These are phyloP conservation scores for Epizoanthus illoricatus DNA, from an alignment of 92 coral and sea anemone genomes.

Conservation along the genomic window DNA sequence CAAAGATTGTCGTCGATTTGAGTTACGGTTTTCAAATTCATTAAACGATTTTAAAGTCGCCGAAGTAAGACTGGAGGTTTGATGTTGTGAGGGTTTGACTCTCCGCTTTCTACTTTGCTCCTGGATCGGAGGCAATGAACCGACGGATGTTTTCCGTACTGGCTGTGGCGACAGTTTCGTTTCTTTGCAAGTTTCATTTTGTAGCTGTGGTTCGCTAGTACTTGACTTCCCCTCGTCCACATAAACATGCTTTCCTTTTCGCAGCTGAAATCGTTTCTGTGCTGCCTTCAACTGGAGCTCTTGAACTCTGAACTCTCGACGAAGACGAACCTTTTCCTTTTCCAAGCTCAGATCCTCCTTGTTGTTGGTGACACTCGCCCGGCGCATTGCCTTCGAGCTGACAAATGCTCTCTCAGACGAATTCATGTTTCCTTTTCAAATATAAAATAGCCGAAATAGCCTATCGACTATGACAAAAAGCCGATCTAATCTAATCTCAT, in stretches of 20 bases:
- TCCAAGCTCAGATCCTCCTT: slow-evolving; percentile 23
- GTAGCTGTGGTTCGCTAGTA: background rate
- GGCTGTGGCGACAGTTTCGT: background rate
- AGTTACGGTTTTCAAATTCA: background rate
- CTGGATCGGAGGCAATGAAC: slow-evolving; percentile 21
- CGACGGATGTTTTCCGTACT: background rate
- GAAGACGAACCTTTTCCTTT: slow-evolving; percentile 33
- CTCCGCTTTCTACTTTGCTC: background rate
- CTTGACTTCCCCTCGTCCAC: background rate
- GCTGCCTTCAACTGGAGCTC: slow-evolving; percentile 27
- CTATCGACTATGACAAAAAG: too few species aligned
- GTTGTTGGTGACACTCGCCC: slow-evolving; percentile 13
- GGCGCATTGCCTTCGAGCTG: slow-evolving; percentile 16
- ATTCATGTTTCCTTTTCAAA: slow-evolving; percentile 6
- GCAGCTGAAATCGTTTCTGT: slow-evolving; percentile 32
- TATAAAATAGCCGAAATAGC: too few species aligned
- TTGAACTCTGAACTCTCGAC: slow-evolving; percentile 33
- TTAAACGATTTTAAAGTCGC: slow-evolving; percentile 2
- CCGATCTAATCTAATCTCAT: too few species aligned
- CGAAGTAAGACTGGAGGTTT: background rate
- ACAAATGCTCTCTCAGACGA: slow-evolving; percentile 5
- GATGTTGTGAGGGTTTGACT: background rate
- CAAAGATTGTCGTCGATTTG: background rate
- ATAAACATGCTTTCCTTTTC: slow-evolving; percentile 22
- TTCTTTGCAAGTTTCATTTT: slow-evolving; percentile 6